Evolutionary conservation across 2,113 vertebrate genomes (phyloP).

Genomic region (Brachypteracias leptosomus): DNA sequence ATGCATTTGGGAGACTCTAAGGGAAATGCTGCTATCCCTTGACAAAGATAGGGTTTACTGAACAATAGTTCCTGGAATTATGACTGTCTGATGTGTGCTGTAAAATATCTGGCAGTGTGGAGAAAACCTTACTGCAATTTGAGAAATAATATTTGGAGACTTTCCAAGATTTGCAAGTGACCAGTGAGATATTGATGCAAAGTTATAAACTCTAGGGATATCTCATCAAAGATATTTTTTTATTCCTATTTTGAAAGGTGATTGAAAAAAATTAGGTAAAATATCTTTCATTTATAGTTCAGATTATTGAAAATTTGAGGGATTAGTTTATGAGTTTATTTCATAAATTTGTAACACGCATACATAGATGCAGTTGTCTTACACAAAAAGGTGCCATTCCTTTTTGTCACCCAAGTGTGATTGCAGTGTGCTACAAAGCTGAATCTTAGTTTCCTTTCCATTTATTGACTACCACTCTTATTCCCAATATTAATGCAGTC

Average conservation of each 20-base stretch:
- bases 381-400: background rate
- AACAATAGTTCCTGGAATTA: background rate
- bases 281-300: background rate
- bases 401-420: background rate
- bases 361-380: background rate
- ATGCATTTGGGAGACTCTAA: background rate
- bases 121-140: background rate
- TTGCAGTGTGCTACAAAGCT: background rate
- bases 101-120: background rate
- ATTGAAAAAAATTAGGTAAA: background rate
- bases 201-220: background rate
- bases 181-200: background rate
- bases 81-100: background rate
- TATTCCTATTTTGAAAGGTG: background rate
- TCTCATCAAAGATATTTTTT: background rate
- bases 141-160: background rate
- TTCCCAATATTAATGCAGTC: background rate
- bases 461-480: background rate
- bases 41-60: background rate
- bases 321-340: background rate
- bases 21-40: background rate
- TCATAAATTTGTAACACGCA: fast-evolving
- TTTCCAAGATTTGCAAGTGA: background rate
- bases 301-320: background rate
- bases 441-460: background rate